Evolutionary conservation across 1,140 invertebrate genomes (phyloP), one percentile per base, ranked within the genome.

Genomic region (Scaptomyza pallida): DNA sequence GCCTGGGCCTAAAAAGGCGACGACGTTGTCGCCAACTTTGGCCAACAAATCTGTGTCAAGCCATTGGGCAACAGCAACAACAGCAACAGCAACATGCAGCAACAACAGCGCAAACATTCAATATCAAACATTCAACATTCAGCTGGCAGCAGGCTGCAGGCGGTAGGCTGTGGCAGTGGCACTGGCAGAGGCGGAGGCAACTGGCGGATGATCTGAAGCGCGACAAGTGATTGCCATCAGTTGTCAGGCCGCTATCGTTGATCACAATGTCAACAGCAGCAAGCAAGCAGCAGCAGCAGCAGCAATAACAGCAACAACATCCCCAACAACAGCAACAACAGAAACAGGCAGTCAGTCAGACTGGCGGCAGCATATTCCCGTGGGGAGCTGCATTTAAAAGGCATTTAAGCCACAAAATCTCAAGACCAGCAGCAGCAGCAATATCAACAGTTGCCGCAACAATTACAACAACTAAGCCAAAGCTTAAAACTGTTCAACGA

Each of bases 161-260:
- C 68, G 52, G 71, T 55, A 45, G 60, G 69, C 61, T 17, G 40
- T 33, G 33, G 12, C 1, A 35, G 33, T 3, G 33, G 33, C n/a
- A n/a, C n/a, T n/a, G n/a, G n/a, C 33, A 37, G 33, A 33, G 44
- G 45, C 40, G 13, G 48, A 67, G 63, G 71, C 50, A 59, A 57
- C 64, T 70, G 69, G 72, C 83, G 78, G 79, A 89, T 85, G 80
- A 85, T 85, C 80, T 85, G 80, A 85, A 85, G 80, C 85, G 85
- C 85, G 85, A 89, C 85, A 89, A 89, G 85, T 89, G 79, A 89
- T 89, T 89, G 85, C 85, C 80, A 89, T 89, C 85, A 89, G 79
- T 89, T 89, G 78, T 89, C 80, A 89, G 57, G 81, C 75, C 69
- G 80, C 78, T 80, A 89, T 90, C 86, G 78, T 82, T 89, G 85